Evolutionary conservation across 2,797 vertebrate species (phyloP).

Genomic region (Pelodytes ibericus): DNA sequence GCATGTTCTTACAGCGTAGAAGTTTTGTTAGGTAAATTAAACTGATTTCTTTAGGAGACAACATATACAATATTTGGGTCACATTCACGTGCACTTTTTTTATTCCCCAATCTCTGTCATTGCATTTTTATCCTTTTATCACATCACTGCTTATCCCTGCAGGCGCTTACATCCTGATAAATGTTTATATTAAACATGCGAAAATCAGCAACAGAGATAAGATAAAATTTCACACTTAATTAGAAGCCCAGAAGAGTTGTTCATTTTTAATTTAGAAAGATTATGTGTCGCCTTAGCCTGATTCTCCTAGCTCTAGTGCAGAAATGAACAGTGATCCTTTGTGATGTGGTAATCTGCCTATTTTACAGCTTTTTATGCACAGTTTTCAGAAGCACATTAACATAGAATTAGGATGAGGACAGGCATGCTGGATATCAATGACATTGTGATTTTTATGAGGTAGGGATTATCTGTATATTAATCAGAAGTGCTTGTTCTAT

Average conservation of each 20-base stretch:
- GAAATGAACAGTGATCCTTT: slow-evolving; percentile 54
- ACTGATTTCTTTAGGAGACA: not conserved
- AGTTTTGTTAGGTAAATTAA: not conserved
- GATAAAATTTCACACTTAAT: slow-evolving; percentile 56
- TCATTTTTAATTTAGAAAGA: slow-evolving; percentile 57
- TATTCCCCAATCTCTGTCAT: slow-evolving; percentile 1
- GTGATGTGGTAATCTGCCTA: slow-evolving; percentile 48
- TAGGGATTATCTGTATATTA: not conserved
- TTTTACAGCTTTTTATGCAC: slow-evolving; percentile 38
- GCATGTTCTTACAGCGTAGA: too few relatives aligned
- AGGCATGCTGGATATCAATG: slow-evolving; percentile 3
- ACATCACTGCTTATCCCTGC: slow-evolving; percentile 45
- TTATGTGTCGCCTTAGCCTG: slow-evolving; percentile 47
- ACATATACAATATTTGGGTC: not conserved
- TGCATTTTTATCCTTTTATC: slow-evolving; percentile 2
- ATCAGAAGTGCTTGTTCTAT: not conserved
- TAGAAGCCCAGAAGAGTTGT: slow-evolving; percentile 56
- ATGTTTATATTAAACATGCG: slow-evolving; percentile 55
- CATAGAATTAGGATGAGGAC: slow-evolving; percentile 41
- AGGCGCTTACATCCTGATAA: slow-evolving; percentile 53
- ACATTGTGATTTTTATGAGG: not conserved
- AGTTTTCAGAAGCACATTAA: slow-evolving; percentile 17
- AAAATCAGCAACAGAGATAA: slow-evolving; percentile 52
- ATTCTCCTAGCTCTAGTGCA: slow-evolving; percentile 42
- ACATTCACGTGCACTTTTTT: slow-evolving; percentile 11